These are phyloP conservation scores for Aphodius sticticus DNA, from an alignment of 2,888 invertebrate species.

Conservation along the genomic window DNA sequence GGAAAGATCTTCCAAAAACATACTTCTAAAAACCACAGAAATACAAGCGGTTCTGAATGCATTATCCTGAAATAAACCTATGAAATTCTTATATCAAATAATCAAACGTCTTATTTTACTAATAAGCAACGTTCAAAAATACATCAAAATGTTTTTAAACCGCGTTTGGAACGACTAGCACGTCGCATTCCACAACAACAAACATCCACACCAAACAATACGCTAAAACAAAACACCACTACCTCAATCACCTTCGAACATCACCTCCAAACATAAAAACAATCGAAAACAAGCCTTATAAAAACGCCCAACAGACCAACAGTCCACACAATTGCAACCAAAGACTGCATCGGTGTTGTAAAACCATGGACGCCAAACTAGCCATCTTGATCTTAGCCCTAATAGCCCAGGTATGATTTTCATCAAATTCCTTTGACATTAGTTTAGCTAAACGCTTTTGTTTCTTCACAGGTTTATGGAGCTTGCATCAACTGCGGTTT, in stretches of 20 bases:
- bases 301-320: constrained; percentile 1
- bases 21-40: no score
- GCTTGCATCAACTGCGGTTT: constrained; percentile 45
- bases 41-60: no score
- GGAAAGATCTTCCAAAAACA: no score
- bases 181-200: constrained; percentile 27
- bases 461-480: constrained; percentile 22
- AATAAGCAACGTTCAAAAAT: background rate
- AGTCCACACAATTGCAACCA: background rate
- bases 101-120: no score
- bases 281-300: constrained; percentile 26
- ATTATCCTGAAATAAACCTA: no score
- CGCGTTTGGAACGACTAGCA: constrained; percentile 12
- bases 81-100: no score
- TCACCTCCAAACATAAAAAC: constrained; percentile 22
- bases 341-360: background rate
- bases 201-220: constrained; percentile 5
- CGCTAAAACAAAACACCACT: constrained; percentile 16
- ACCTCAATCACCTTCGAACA: background rate
- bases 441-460: background rate
- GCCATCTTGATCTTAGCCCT: constrained; percentile 11
- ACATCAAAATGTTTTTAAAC: constrained; percentile 12
- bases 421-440: background rate
- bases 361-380: constrained; percentile 15
- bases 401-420: constrained; percentile 27